These are phyloP conservation scores for Pomacea canaliculata DNA, from an alignment of 2,888 invertebrate genomes.

Conservation along the genomic window DNA sequence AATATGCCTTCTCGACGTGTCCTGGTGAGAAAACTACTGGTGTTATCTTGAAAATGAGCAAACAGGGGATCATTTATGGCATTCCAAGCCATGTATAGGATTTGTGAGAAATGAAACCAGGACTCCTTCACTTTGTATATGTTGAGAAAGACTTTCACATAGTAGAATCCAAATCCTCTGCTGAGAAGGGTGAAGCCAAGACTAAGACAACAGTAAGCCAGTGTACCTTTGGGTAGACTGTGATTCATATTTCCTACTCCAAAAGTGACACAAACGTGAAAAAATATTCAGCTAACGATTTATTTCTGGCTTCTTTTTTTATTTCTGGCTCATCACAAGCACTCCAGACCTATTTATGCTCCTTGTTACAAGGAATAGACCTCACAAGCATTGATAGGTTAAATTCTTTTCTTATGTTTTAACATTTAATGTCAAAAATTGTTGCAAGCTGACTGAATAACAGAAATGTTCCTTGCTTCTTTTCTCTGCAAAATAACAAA, in stretches of 20 bases:
- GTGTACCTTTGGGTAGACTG: conserved; percentile 25
- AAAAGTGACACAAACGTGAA: no score
- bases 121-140: conserved; percentile 67
- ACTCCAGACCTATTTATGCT: no score
- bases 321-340: no score
- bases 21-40: conserved; percentile 59
- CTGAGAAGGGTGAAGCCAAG: conserved; percentile 60
- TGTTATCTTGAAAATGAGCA: conserved; percentile 67
- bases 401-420: no score
- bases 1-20: conserved; percentile 68
- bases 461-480: no score
- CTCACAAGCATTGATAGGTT: no score
- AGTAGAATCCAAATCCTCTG: conserved; percentile 70
- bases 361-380: no score
- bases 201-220: conserved; percentile 53
- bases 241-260: neutral
- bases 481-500: no score
- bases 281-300: no score
- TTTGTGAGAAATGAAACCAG: conserved; percentile 71
- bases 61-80: conserved; percentile 72
- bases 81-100: conserved; percentile 71
- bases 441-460: no score
- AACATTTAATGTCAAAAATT: no score
- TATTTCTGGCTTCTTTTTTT: no score
- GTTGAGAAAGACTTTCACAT: conserved; percentile 71